Evolutionary conservation across 2,113 vertebrate species (phyloP).

Genomic region (Leucosticte australis): DNA sequence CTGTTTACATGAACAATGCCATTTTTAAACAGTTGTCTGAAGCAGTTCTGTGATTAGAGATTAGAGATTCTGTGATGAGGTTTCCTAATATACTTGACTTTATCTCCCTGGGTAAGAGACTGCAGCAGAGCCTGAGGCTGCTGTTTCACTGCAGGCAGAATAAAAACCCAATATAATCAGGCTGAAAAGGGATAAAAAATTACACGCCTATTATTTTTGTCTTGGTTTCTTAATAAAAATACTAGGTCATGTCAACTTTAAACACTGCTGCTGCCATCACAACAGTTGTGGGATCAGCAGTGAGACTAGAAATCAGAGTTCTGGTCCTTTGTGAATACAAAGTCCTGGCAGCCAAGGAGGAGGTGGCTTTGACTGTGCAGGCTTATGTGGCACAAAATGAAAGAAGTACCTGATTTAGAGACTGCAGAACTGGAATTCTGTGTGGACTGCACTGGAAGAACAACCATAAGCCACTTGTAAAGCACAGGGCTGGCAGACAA

Average conservation of each 20-base stretch:
- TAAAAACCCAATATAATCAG: not conserved
- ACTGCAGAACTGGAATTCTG: not conserved
- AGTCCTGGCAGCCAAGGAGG: not conserved
- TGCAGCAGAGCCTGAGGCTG: not conserved
- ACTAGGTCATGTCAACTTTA: not conserved
- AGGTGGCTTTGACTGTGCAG: not conserved
- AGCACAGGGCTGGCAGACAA: not conserved
- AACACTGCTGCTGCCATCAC: not conserved
- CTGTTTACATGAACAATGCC: not conserved
- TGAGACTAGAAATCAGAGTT: not conserved
- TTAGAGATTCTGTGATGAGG: too few relatives aligned
- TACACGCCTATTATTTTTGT: not conserved
- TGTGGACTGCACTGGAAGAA: not conserved
- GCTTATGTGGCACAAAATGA: not conserved
- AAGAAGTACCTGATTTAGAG: not conserved
- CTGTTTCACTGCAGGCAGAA: not conserved
- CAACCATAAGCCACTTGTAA: not conserved
- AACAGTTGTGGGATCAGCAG: fast-evolving
- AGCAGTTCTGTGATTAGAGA: not conserved
- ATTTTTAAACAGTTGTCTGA: not conserved
- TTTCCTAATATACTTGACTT: not conserved
- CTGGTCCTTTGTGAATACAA: not conserved
- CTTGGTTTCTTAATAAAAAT: not conserved
- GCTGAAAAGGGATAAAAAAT: not conserved
- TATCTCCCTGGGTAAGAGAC: not conserved